Base-by-base conservation (phyloP, 2,113 vertebrate genomes). In the Odocoileus virginianus region DNA sequence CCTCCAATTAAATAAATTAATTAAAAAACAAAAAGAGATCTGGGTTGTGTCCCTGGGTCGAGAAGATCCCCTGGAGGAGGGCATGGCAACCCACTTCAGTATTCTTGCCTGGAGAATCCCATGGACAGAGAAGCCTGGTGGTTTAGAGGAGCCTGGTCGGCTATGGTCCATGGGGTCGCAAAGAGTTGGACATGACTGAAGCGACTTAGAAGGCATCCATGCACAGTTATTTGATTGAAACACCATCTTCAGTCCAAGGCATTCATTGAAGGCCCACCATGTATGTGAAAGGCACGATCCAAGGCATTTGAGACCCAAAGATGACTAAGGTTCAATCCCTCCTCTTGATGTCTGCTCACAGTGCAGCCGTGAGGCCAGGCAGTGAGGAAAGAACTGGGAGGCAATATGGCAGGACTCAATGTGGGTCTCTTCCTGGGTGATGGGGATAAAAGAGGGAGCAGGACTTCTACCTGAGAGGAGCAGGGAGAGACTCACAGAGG, bases 191-290 rank as follows among this genome's bases (percentile, higher is more conserved):
- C 71, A 25, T 0, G 1, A 40, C 71, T 74, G 71, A 74, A 40
- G 5, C 0, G 2, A 74, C 71, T 74, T 43, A 40, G 71, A 40
- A 74, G 10, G 71, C 21, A 25, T 0, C 2, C 36, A 43, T 10
- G 17, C 0, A 40, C 36, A 40, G 16, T 50, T 16, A 40, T 25
- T 74, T n/a, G 15, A 13, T 3, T 25, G 2, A 50, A 25, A 45
- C 25, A 40, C 47, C 76, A 78, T 40, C 28, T 89, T 43, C 6
- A 1, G 50, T 21, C 47, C n/a, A 8, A 45, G 50, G 8, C 30
- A 1, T 36, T 36, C 52, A 2, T 1, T 28, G 11, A 78, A 19
- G 5, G 16, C 17, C 88, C 25, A 1, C 57, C 12, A 1, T 17
- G 15, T 33, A 33, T 52, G 3, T 2, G 12, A 87, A 58, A 76